Percentiles rank a stretch among this genome's conserved stretches.
phyloP scores from a whole-genome alignment of 2,113 vertebrate species.

The Ursus arctos region DNA sequence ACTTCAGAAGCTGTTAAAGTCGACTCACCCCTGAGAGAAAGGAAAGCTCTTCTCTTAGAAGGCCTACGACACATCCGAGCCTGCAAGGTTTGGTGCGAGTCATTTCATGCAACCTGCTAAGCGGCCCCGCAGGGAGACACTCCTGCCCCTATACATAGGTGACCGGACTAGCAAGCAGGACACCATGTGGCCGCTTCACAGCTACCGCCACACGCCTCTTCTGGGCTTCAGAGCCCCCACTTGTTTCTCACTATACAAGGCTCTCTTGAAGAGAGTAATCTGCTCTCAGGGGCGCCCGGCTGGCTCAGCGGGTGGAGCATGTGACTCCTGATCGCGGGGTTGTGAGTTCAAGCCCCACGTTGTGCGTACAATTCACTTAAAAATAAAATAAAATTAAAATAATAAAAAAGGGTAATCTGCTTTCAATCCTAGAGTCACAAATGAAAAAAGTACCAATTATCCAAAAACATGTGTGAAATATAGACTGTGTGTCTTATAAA shows the following conservation, averaged over 20 bases:
- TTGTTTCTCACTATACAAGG: neutral
- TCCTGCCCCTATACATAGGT: neutral
- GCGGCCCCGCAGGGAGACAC: neutral
- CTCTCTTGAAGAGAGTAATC: neutral
- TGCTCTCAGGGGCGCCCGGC: neutral
- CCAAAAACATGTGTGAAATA: neutral
- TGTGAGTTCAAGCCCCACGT: neutral
- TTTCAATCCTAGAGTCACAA: neutral
- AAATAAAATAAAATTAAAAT: neutral
- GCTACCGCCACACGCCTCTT: neutral
- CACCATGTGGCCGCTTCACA: accelerated
- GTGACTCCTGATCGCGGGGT: neutral
- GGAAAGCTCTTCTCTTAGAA: neutral
- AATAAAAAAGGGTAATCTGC: neutral
- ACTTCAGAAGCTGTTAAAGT: neutral
- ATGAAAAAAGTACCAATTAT: neutral
- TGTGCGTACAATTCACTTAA: neutral
- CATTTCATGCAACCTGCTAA: accelerated
- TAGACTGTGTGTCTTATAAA: neutral
- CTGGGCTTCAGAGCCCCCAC: accelerated
- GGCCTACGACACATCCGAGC: neutral
- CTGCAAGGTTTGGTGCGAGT: neutral
- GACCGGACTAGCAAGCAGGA: neutral
- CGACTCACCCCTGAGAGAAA: neutral
- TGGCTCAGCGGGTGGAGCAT: neutral